phyloP scores from a whole-genome alignment of 2,113 vertebrate species.

The Hydrolagus affinis region DNA sequence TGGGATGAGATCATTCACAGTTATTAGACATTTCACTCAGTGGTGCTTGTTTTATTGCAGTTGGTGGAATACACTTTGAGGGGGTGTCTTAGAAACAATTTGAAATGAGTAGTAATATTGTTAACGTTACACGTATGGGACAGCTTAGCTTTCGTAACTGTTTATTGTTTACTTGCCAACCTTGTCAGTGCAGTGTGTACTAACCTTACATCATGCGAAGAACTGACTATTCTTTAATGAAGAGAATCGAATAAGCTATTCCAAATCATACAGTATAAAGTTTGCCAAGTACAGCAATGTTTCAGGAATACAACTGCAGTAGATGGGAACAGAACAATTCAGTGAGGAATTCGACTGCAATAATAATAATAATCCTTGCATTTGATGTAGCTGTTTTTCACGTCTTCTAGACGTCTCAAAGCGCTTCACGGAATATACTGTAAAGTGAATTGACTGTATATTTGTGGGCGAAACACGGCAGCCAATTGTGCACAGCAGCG shows the following conservation, averaged over 20 bases:
- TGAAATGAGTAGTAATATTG: no score
- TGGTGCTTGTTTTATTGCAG: neutral
- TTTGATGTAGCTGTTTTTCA: no score
- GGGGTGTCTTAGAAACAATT: neutral
- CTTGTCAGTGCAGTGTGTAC: neutral
- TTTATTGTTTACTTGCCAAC: neutral
- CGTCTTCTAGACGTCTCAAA: no score
- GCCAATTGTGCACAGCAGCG: no score
- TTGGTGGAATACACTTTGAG: neutral
- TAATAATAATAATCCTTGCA: no score
- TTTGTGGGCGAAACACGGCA: no score
- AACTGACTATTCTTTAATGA: neutral
- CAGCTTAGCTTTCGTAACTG: neutral
- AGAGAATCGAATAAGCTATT: neutral
- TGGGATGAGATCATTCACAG: neutral
- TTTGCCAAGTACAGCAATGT: neutral
- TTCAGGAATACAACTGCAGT: neutral
- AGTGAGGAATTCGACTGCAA: neutral
- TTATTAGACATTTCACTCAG: no score
- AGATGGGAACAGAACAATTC: neutral
- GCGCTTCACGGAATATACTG: no score
- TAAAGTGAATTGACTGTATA: no score
- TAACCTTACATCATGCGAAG: neutral
- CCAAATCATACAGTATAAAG: neutral
- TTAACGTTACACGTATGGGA: neutral